Conservation (phyloP, 64 coral and sea anemone species). For the Stylophora pistillata region DNA sequence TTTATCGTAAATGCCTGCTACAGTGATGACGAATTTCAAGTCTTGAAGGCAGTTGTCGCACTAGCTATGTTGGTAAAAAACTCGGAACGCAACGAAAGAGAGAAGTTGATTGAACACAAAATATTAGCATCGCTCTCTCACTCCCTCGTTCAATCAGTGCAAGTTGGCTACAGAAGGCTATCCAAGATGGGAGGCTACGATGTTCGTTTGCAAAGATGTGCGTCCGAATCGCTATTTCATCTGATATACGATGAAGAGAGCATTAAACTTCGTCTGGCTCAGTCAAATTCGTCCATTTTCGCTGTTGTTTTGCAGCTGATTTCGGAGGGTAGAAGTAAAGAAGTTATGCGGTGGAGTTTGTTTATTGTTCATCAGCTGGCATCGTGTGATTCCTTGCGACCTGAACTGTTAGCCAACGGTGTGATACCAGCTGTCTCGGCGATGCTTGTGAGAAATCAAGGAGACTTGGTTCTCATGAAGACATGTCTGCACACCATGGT, state of each 20-base stretch:
- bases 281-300: constrained; percentile 58
- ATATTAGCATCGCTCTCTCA: constrained; percentile 73
- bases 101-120: constrained; percentile 52
- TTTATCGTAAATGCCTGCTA: constrained; percentile 72
- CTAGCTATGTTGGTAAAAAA: constrained; percentile 77
- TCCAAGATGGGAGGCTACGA: constrained; percentile 65
- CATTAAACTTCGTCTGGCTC: constrained; percentile 46
- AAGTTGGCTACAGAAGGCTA: constrained; percentile 59
- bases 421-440: constrained; percentile 70
- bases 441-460: constrained; percentile 74
- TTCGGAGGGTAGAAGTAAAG: constrained; percentile 72
- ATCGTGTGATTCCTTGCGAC: constrained; percentile 66
- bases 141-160: constrained; percentile 60
- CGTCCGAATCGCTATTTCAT: constrained; percentile 80
- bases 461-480: constrained; percentile 87
- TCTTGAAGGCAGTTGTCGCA: constrained; percentile 86
- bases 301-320: constrained; percentile 64
- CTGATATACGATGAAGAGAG: constrained; percentile 81
- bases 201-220: constrained; percentile 68
- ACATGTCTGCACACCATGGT: constrained; percentile 88
- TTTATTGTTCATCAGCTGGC: constrained; percentile 76
- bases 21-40: constrained; percentile 61
- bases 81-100: constrained; percentile 44
- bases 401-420: constrained; percentile 44
- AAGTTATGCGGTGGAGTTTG: constrained; percentile 83